A percentile compares a stretch with the other conserved stretches of the same genome.
phyloP scores from a whole-genome alignment of 2,797 vertebrate genomes.

The Hemitrygon akajei region DNA sequence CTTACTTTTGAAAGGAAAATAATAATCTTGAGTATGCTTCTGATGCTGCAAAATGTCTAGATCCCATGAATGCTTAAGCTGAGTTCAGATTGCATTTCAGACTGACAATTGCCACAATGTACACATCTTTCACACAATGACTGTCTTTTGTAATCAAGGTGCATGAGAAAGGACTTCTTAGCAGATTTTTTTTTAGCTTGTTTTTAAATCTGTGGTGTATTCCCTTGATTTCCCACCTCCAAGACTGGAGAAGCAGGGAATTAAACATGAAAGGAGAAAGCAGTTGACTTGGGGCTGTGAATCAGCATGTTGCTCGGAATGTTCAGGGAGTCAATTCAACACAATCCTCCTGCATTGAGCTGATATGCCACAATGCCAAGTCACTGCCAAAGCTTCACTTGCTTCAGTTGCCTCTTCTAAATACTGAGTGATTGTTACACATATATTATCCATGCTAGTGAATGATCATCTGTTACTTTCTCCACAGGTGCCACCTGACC shows the following conservation, averaged over 20 bases:
- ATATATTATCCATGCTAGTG: not conserved
- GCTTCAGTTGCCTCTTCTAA: not conserved
- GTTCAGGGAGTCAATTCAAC: not conserved
- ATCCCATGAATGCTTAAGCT: not conserved
- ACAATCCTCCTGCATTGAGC: not conserved
- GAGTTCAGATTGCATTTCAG: not conserved
- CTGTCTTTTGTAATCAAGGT: not conserved
- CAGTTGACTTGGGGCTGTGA: not conserved
- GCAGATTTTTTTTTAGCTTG: not conserved
- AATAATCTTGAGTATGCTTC: too few relatives aligned
- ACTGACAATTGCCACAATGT: not conserved
- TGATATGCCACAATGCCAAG: not conserved
- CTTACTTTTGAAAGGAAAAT: too few relatives aligned
- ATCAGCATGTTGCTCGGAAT: not conserved
- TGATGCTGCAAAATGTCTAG: too few relatives aligned
- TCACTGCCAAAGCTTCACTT: not conserved
- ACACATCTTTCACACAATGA: not conserved
- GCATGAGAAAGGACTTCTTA: not conserved
- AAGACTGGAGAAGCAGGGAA: not conserved
- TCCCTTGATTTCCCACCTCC: not conserved
- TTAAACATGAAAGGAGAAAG: not conserved
- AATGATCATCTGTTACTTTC: too few relatives aligned
- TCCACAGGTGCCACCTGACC: too few relatives aligned
- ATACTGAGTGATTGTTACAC: not conserved
- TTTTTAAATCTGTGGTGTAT: not conserved